Base-by-base conservation (phyloP, 2,888 invertebrate genomes). In the Agriotes lineatus region DNA sequence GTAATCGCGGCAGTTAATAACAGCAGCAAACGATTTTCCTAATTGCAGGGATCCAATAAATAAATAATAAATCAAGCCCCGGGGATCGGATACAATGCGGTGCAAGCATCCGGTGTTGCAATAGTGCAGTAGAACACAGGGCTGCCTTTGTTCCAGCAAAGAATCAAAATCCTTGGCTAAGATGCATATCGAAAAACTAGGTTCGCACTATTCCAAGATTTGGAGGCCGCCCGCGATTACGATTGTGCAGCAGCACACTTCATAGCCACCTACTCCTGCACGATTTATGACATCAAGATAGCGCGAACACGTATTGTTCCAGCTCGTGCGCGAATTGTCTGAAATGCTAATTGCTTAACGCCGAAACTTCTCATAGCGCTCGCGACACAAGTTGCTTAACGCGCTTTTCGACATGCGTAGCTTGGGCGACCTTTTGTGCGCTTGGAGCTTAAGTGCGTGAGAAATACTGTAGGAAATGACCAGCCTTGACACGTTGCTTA, bases 221-320 rank as follows among this genome's bases (percentile, higher is more conserved):
- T 58, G 58, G 60, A 66, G 66, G 66, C 50, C 66, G 50, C 52
- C 39, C 25, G 42, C 52, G 20, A 39, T 20, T 30, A 37, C 42
- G 65, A 44, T 58, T 44, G 44, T 44, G 25, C 39, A 20, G 2
- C 7, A 14, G 58, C 52, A 65, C 48, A 33, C 52, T 52, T 68
- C 45, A 57, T 52, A 71, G 45, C 39, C 63, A 63, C 44, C 67
- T 61, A 59, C 63, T 67, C 64, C 42, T 56, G 61, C 62, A 63
- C 67, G 63, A 68, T 71, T 71, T 71, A 67, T 68, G 67, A 65
- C 65, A 67, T 68, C 67, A 54, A 68, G 67, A 68, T 68, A 62
- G 59, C 37, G 19, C 10, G n/a, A 39, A 18, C 25, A 66, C 44
- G 37, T 52, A 66, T 60, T 60, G 66, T 66, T 66, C 39, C 60